Conservation (phyloP, 2,113 vertebrate genomes). For the Sinocyclocheilus grahami region DNA sequence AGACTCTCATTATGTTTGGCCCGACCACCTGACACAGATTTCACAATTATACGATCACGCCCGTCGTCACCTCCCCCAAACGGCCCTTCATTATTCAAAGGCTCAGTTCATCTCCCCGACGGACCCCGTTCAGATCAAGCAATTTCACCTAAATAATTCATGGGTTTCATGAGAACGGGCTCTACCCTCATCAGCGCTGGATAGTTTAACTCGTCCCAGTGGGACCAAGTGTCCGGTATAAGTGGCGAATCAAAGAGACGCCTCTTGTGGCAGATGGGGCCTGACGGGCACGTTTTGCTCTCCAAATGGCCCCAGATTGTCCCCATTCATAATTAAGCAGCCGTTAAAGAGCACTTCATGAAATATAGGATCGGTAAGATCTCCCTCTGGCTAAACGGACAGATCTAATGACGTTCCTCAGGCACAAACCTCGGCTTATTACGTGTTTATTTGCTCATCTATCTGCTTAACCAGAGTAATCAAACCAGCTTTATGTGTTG, state of each 20-base stretch:
- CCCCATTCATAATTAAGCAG: constrained; percentile 85
- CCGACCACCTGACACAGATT: constrained; percentile 40
- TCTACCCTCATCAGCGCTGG: constrained; percentile 46
- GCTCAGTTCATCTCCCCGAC: constrained; percentile 55
- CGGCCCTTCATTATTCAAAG: constrained; percentile 67
- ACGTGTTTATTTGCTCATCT: neutral
- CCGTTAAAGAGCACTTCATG: constrained; percentile 68
- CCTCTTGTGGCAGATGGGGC: constrained; percentile 77
- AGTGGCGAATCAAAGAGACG: constrained; percentile 73
- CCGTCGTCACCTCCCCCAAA: constrained; percentile 57
- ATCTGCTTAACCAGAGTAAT: constrained; percentile 16
- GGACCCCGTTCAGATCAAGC: constrained; percentile 61
- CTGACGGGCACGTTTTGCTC: constrained; percentile 74
- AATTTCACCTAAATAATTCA: constrained; percentile 45
- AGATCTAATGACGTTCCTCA: constrained; percentile 35
- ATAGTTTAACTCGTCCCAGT: constrained; percentile 75
- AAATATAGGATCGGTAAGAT: constrained; percentile 59
- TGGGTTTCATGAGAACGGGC: neutral
- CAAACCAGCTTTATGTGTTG: constrained; percentile 40
- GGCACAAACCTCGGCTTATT: neutral
- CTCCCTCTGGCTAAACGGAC: constrained; percentile 39
- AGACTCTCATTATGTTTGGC: constrained; percentile 62
- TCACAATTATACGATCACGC: constrained; percentile 40
- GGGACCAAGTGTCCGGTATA: constrained; percentile 65
- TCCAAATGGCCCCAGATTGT: constrained; percentile 80